Base-by-base conservation (phyloP, 2,888 invertebrate genomes). In the Chrysina gloriosa region DNA sequence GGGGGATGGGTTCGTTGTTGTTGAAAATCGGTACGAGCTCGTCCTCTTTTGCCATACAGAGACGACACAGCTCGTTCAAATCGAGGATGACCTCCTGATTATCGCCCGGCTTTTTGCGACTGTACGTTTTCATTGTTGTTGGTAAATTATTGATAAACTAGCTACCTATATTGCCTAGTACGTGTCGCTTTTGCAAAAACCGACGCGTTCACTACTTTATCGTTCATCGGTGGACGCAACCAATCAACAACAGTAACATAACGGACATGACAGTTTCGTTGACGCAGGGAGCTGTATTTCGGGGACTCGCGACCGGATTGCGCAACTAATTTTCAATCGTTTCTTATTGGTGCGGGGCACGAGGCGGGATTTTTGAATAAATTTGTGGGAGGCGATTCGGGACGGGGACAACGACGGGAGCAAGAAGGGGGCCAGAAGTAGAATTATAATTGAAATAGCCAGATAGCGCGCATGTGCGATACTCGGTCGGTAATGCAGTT, bases 11-110 rank as follows among this genome's bases (percentile, higher is more conserved):
- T 36, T 84, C 82, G 78, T 87, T 86, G 67, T 79, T 76, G 70
- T 83, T 81, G 77, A 87, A 90, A 78, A 91, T 89, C 31, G 89
- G 86, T 71, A 89, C 83, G 73, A 86, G 83, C 77, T 86, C 86
- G 48, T 86, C 86, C 65, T 86, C 85, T 75, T 86, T 87, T 36
- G 84, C 84, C 77, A 91, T 84, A 76, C 91, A 91, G 67, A 91
- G 83, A 76, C 91, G 85, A 78, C 91, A 91, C 74, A 90, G 79
- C 73, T 88, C 86, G 70, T 88, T 87, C 11, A 90, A 86, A 77
- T 87, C 85, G 69, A 87, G 81, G 73, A 87, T 86, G 61, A 86
- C 85, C 73, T 82, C 77, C 71, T 84, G 84, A 54, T 83, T 79
- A 72, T 86, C 85, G 45, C 84, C 85, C 71, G 84, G 80, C 80